Conservation (phyloP, 2,113 vertebrate species). For the Emydura subglobosa region DNA sequence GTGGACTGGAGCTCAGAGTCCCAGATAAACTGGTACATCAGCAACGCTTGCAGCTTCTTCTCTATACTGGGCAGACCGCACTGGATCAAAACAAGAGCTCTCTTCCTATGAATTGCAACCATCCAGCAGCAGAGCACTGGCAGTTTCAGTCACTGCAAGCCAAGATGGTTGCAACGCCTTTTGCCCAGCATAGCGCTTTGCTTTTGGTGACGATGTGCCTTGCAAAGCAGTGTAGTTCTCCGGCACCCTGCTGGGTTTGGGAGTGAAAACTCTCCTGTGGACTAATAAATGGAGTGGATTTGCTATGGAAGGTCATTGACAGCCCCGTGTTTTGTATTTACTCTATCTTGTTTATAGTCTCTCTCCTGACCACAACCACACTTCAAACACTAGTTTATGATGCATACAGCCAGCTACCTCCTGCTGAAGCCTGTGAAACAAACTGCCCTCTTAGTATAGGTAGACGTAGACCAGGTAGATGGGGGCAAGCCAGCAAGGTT, state of each 20-base stretch:
- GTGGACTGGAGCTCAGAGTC: background rate
- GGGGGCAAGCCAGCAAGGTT: background rate
- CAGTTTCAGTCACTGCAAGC: background rate
- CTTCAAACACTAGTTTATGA: slow-evolving; percentile 19
- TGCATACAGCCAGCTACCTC: slow-evolving; percentile 31
- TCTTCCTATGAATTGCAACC: background rate
- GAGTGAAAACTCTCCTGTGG: background rate
- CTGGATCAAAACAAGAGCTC: background rate
- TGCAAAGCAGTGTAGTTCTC: background rate
- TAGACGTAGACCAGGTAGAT: background rate
- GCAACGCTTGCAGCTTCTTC: background rate
- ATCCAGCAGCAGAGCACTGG: background rate
- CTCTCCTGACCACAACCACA: slow-evolving; percentile 43
- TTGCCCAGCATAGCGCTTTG: background rate
- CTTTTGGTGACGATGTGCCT: accelerated
- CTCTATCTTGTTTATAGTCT: background rate
- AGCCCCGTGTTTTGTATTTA: too few species aligned
- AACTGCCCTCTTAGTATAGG: background rate
- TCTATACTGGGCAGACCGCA: background rate
- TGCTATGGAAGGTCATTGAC: accelerated
- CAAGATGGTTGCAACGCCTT: accelerated
- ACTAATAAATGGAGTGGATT: background rate
- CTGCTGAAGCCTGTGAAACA: slow-evolving; percentile 27
- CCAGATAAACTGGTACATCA: background rate
- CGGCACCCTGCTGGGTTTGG: background rate